Conservation (phyloP, 2,888 invertebrate species). For the Eilema depressum region DNA sequence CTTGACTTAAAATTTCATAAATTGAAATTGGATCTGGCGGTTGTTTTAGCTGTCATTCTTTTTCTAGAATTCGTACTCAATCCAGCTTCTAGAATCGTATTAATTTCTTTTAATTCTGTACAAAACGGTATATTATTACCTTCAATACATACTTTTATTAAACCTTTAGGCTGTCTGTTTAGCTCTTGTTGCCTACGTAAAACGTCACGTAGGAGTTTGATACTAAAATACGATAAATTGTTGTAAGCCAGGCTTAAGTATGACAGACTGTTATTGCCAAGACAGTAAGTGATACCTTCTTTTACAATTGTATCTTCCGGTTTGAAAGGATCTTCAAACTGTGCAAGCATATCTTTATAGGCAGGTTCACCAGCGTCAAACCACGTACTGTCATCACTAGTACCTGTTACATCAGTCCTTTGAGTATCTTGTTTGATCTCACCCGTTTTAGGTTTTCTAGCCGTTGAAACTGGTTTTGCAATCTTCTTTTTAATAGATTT, state of each 20-base stretch:
- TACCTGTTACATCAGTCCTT: background rate
- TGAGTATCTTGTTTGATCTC: background rate
- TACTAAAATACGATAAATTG: conserved; percentile 55
- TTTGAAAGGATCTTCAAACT: conserved; percentile 60
- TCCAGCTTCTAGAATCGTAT: conserved; percentile 53
- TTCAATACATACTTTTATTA: conserved; percentile 65
- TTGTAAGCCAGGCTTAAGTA: conserved; percentile 72
- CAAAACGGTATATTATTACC: conserved; percentile 70
- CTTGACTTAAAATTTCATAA: too few species aligned
- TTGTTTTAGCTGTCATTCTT: background rate
- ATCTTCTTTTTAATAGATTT: background rate
- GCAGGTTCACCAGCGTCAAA: background rate
- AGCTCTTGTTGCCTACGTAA: conserved; percentile 56
- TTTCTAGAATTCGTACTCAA: conserved; percentile 8
- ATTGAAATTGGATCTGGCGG: background rate
- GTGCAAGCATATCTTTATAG: conserved; percentile 49
- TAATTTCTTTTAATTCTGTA: conserved; percentile 58
- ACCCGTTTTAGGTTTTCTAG: background rate
- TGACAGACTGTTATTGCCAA: conserved; percentile 66
- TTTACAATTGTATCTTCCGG: conserved; percentile 44
- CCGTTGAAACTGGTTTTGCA: background rate
- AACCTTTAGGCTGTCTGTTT: conserved; percentile 61
- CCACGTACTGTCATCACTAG: background rate
- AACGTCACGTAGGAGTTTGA: conserved; percentile 61
- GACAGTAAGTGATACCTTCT: conserved; percentile 53